Conservation (phyloP, 2,888 invertebrate genomes). For the Xestia rhomboidea region DNA sequence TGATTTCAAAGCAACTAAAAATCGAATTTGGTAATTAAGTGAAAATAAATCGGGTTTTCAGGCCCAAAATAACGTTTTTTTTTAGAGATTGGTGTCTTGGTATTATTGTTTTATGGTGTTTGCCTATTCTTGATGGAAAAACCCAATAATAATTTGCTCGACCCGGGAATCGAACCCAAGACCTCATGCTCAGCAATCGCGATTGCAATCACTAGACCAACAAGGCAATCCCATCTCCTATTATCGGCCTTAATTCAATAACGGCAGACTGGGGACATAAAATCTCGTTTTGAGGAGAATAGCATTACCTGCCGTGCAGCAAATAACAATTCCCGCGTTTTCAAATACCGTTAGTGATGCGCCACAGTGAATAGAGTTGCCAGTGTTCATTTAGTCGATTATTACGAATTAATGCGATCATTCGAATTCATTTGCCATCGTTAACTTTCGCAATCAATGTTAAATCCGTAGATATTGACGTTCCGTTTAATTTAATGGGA, state of each 20-base stretch:
- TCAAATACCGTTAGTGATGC: constrained; percentile 21
- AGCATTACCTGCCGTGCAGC: not conserved
- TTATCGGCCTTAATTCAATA: constrained; percentile 11
- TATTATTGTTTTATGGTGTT: too few species aligned
- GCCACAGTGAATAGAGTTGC: constrained; percentile 11
- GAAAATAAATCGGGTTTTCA: too few species aligned
- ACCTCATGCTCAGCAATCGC: not conserved
- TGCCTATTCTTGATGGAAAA: not conserved
- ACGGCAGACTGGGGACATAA: not conserved
- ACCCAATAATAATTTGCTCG: not conserved
- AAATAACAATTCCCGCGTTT: constrained; percentile 18
- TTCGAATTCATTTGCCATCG: constrained; percentile 30
- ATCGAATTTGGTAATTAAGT: too few species aligned
- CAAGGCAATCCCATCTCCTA: not conserved
- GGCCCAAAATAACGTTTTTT: too few species aligned
- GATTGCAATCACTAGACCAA: not conserved
- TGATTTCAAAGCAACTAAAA: too few species aligned
- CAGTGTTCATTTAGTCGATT: constrained; percentile 30
- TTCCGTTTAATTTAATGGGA: constrained; percentile 29
- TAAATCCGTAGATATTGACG: constrained; percentile 30
- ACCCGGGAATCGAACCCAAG: not conserved
- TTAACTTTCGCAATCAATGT: constrained; percentile 31
- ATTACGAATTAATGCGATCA: constrained; percentile 34
- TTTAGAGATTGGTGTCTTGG: too few species aligned
- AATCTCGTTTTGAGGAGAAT: constrained; percentile 29